Evolutionary conservation across 2,113 vertebrate genomes (phyloP).

Genomic region (Gymnarchus niloticus): DNA sequence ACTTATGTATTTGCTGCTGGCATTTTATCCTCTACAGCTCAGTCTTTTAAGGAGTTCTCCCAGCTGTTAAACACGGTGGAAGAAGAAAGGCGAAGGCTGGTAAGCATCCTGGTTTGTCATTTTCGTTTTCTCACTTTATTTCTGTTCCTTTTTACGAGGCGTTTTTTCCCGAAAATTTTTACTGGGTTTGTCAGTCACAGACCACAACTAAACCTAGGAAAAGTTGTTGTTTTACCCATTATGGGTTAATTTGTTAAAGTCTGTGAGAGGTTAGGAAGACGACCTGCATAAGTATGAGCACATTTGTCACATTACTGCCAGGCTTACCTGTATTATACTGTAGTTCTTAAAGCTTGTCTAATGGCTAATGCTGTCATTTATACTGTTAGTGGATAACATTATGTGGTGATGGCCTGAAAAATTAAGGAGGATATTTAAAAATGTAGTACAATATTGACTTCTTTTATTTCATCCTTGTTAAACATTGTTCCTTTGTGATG

Average conservation of each 20-base stretch:
- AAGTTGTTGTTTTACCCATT: too few relatives aligned
- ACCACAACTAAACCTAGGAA: too few relatives aligned
- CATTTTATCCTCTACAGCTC: conserved; percentile 64
- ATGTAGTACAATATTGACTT: background rate
- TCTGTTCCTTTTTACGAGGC: background rate
- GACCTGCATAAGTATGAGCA: too few relatives aligned
- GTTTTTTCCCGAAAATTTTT: background rate
- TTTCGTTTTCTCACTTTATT: background rate
- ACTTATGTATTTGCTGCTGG: conserved; percentile 11
- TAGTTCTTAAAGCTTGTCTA: background rate
- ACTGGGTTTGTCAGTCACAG: background rate
- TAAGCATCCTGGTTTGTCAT: too few relatives aligned
- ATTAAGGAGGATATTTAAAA: background rate
- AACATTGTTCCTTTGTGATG: background rate
- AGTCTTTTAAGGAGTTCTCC: conserved; percentile 94
- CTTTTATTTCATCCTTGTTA: background rate
- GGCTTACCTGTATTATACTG: too few relatives aligned
- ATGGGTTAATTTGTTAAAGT: too few relatives aligned
- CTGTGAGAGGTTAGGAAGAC: too few relatives aligned
- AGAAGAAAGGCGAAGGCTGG: conserved; percentile 89
- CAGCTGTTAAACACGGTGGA: conserved; percentile 90
- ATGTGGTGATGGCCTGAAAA: background rate
- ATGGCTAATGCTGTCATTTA: too few relatives aligned
- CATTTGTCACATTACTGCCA: too few relatives aligned
- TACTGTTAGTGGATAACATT: background rate